Evolutionary conservation across 2,888 invertebrate species (phyloP), one percentile per base, ranked within the genome.

Genomic region (Brachylomia viminalis): DNA sequence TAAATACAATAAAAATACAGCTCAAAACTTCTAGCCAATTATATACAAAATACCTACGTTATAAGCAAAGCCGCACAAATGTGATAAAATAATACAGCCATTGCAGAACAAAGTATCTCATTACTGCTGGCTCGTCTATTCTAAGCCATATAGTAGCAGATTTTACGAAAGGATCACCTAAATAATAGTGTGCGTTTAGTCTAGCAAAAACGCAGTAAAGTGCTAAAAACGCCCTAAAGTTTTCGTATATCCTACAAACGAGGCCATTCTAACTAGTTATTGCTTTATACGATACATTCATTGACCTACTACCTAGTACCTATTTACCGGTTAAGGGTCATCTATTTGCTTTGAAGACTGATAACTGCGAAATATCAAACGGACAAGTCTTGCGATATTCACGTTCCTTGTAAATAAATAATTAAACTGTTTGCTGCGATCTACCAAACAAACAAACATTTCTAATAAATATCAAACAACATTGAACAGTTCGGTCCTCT

Each of bases 61-160:
- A 27, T 27, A 11, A 3, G 20, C 20, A 45, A 27, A 45, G 27
- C 64, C 20, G 20, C 23, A 47, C 62, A 62, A 54, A 54, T 23
- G 5, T 27, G 33, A 30, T 30, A 42, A 52, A 64, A 61, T 61
- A 61, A 52, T 52, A n/a, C 33, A 52, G 30, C 30, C 30, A 20
- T 74, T 61, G 27, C 20, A 42, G 20, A 71, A 33, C 15, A 33
- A 74, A 74, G 61, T n/a, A 54, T 27, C 33, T 20, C 33, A 27
- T 72, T 54, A 54, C 20, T 45, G 74, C 52, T 45, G 20, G 61
- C 20, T 71, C 30, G 17, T 61, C 52, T n/a, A 42, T 71, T 52
- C 13, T 38, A 7, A 27, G 56, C 17, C 56, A 20, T 4, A 27
- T 20, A 27, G 2, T 8, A 56, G 13, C 8, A 38, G n/a, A 11